These are phyloP conservation scores for Pipra filicauda DNA, from an alignment of 2,113 vertebrate species.

Conservation along the genomic window DNA sequence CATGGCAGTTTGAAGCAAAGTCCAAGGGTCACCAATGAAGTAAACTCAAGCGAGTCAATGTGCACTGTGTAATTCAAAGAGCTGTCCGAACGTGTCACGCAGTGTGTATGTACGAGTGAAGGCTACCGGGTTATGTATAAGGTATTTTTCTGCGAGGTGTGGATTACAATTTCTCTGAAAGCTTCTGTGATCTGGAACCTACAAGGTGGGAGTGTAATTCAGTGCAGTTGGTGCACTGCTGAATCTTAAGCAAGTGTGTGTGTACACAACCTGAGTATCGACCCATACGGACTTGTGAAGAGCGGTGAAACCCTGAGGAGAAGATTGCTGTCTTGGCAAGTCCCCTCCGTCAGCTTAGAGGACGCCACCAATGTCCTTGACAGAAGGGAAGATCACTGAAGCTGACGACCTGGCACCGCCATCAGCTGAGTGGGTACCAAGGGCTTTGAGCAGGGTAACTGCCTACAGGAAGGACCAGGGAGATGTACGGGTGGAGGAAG, in stretches of 20 bases:
- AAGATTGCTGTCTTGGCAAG: background rate
- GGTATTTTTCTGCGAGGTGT: background rate
- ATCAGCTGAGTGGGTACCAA: conserved; percentile 12
- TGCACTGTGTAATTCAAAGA: conserved; percentile 18
- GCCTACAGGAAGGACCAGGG: background rate
- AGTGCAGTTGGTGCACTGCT: background rate
- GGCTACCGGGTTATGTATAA: background rate
- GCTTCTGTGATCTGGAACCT: background rate
- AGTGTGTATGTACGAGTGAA: background rate
- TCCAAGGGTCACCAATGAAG: conserved; percentile 51
- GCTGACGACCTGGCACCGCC: background rate
- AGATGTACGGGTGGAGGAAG: background rate
- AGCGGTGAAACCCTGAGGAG: background rate
- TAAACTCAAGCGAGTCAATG: background rate
- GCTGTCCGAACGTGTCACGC: background rate
- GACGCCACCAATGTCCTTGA: background rate
- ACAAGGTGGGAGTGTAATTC: background rate
- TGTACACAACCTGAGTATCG: background rate
- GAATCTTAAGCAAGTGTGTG: background rate
- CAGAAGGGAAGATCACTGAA: background rate
- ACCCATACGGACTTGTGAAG: background rate
- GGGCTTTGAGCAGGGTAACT: background rate
- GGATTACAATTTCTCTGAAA: background rate
- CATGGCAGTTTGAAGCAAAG: conserved; percentile 59
- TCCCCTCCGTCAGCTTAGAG: background rate